Conservation (phyloP, 2,888 invertebrate genomes). For the Agriopis marginaria region DNA sequence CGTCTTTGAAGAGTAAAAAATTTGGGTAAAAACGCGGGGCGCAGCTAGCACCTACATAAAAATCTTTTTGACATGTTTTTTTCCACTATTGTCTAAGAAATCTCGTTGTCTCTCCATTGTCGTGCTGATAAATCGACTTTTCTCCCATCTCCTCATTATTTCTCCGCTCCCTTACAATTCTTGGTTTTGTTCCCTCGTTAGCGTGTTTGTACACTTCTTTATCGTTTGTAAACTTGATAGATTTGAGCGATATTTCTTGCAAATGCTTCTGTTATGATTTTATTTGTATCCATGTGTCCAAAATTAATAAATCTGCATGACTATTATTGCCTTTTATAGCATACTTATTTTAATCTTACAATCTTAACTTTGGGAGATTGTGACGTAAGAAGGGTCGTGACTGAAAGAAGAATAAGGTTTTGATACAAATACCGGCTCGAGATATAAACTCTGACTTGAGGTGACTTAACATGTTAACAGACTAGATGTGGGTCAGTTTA, state of each 20-base stretch:
- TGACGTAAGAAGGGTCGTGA: no score
- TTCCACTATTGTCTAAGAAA: conserved; percentile 7
- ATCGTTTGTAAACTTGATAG: conserved; percentile 9
- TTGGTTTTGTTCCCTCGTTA: conserved; percentile 18
- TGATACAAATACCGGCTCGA: no score
- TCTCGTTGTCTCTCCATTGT: conserved; percentile 6
- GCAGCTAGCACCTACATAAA: not conserved
- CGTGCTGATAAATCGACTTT: conserved; percentile 22
- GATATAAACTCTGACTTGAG: no score
- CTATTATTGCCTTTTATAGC: no score
- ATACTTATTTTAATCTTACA: no score
- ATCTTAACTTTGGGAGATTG: no score
- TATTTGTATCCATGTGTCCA: no score
- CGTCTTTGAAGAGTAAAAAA: not conserved
- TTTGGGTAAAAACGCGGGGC: not conserved
- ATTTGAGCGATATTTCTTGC: conserved; percentile 12
- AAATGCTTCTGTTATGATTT: not conserved
- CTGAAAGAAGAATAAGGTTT: no score
- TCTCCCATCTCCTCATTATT: conserved; percentile 21
- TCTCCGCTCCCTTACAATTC: conserved; percentile 10
- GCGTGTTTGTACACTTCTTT: conserved; percentile 9
- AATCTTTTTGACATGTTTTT: conserved; percentile 10
- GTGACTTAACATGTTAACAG: no score
- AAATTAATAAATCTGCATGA: no score
- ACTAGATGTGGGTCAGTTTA: no score